A percentile compares a stretch with the other conserved stretches of the same genome.
Evolutionary conservation across 2,888 invertebrate genomes (phyloP).

Genomic region (Stenchaetothrips biformis): DNA sequence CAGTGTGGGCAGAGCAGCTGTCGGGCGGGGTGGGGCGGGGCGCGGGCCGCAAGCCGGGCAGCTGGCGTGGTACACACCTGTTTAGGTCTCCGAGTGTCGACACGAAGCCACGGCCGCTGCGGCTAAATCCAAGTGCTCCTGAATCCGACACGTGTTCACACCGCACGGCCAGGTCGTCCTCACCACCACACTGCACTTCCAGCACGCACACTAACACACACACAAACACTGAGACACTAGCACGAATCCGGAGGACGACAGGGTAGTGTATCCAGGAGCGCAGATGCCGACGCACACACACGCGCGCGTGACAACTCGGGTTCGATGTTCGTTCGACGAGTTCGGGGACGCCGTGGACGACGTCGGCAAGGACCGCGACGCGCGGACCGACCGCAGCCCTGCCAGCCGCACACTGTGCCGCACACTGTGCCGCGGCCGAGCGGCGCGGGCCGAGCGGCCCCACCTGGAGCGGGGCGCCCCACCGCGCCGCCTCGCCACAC

Average conservation of each 20-base stretch:
- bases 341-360: neutral
- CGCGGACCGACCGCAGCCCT: too few species aligned
- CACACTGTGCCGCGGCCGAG: neutral
- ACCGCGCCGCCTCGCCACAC: neutral
- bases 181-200: too few species aligned
- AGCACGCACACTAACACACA: too few species aligned
- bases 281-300: too few species aligned
- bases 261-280: too few species aligned
- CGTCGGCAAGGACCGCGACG: neutral
- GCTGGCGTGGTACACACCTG: conserved; percentile 20
- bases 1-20: neutral
- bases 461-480: neutral
- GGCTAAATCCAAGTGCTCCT: neutral
- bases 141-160: too few species aligned
- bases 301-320: too few species aligned
- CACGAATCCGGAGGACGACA: too few species aligned
- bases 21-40: neutral
- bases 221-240: too few species aligned
- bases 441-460: neutral
- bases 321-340: too few species aligned
- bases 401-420: neutral
- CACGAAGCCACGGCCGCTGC: conserved; percentile 16
- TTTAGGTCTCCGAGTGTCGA: neutral
- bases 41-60: neutral
- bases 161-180: too few species aligned